Conservation (phyloP, 2,797 vertebrate genomes). For the Sebastes hopkinsi region DNA sequence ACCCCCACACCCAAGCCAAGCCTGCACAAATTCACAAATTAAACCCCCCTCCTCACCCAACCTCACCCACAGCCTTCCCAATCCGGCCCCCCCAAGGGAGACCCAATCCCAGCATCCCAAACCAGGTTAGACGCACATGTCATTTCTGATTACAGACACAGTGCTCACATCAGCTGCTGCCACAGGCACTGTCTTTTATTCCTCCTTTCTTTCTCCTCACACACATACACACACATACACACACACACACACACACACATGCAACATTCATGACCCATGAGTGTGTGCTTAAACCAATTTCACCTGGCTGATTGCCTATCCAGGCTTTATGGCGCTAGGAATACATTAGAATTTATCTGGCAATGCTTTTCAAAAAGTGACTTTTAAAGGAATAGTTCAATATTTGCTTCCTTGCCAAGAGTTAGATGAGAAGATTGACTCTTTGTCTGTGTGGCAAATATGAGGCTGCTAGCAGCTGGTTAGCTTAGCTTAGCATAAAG, state of each 20-base stretch:
- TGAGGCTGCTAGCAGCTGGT: background rate
- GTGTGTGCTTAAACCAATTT: constrained; percentile 37
- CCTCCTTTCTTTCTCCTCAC: background rate
- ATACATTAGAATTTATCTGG: constrained; percentile 14
- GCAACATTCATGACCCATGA: background rate
- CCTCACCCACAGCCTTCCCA: constrained; percentile 29
- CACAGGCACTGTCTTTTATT: constrained; percentile 57
- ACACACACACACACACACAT: background rate
- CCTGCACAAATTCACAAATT: constrained; percentile 71
- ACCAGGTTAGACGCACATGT: constrained; percentile 85
- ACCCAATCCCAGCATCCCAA: constrained; percentile 77
- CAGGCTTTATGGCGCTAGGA: background rate
- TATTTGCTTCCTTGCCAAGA: background rate
- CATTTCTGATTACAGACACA: constrained; percentile 81
- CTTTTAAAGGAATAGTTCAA: background rate
- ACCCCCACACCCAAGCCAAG: constrained; percentile 69
- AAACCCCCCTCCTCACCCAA: constrained; percentile 10
- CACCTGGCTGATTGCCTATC: constrained; percentile 41
- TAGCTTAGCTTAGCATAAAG: background rate
- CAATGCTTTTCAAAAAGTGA: background rate
- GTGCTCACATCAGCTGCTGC: constrained; percentile 74
- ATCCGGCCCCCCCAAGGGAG: constrained; percentile 67
- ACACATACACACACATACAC: background rate
- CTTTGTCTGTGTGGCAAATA: background rate
- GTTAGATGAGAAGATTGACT: background rate